A percentile compares a stretch with the other conserved stretches of the same genome.
phyloP scores from a whole-genome alignment of 2,113 vertebrate genomes.

The Scopus umbretta region DNA sequence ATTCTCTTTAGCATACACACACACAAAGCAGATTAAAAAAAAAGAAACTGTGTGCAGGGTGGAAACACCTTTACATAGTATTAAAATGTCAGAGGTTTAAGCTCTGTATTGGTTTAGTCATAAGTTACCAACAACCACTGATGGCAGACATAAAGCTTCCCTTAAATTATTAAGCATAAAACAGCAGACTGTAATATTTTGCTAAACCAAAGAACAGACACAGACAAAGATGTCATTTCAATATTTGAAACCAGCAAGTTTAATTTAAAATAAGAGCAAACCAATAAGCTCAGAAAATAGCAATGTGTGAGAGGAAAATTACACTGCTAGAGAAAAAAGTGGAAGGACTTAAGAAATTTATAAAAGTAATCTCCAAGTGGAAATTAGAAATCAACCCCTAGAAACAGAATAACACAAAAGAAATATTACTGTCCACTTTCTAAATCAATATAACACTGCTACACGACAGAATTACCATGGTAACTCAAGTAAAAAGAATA shows the following conservation, averaged over 20 bases:
- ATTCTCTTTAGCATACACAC: slow-evolving; percentile 15
- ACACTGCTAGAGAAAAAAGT: slow-evolving; percentile 88
- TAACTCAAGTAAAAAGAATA: slow-evolving; percentile 97
- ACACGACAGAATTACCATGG: slow-evolving; percentile 98
- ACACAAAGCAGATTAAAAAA: slow-evolving; percentile 37
- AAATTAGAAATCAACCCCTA: slow-evolving; percentile 99
- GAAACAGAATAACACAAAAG: slow-evolving; percentile 98
- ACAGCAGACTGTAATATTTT: slow-evolving; percentile 89
- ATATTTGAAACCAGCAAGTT: slow-evolving; percentile 98
- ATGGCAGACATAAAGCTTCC: slow-evolving; percentile 77
- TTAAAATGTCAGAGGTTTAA: slow-evolving; percentile 79
- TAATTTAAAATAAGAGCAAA: slow-evolving; percentile 97
- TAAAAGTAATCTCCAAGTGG: slow-evolving; percentile 99
- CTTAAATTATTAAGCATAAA: slow-evolving; percentile 88
- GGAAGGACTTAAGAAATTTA: slow-evolving; percentile 97
- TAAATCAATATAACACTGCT: slow-evolving; percentile 99
- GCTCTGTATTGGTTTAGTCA: slow-evolving; percentile 70
- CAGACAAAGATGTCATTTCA: slow-evolving; percentile 93
- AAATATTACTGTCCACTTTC: slow-evolving; percentile 99
- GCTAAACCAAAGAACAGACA: slow-evolving; percentile 88
- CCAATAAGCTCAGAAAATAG: slow-evolving; percentile 97
- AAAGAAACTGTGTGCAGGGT: neutral
- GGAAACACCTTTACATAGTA: slow-evolving; percentile 57
- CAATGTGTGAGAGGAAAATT: slow-evolving; percentile 91
- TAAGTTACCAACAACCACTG: slow-evolving; percentile 79